Evolutionary conservation across 2,888 invertebrate genomes (phyloP).

Genomic region (Cynaeus angustus): DNA sequence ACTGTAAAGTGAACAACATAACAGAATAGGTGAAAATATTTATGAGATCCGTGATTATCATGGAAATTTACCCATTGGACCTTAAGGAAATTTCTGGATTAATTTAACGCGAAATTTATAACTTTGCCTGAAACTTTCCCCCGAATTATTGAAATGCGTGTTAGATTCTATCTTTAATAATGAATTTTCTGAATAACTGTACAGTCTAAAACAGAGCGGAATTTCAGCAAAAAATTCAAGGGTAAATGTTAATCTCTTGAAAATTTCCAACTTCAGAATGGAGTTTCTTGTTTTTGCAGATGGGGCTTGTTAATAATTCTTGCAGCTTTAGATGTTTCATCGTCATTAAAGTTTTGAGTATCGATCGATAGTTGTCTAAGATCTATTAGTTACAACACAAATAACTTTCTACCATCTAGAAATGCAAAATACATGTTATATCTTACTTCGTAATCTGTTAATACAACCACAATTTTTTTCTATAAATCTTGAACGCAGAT

Average conservation of each 20-base stretch:
- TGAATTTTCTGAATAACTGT: conserved; percentile 25
- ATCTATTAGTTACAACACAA: not conserved
- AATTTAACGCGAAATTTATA: conserved; percentile 11
- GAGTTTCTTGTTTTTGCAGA: not conserved
- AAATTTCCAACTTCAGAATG: conserved; percentile 3
- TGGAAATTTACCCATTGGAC: conserved; percentile 12
- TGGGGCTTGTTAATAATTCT: conserved; percentile 5
- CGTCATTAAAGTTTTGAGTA: not conserved
- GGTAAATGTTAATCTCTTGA: conserved; percentile 1
- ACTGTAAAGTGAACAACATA: conserved; percentile 33
- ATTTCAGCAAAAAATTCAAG: conserved; percentile 18
- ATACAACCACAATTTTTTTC: too few species aligned
- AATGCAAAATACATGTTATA: too few species aligned
- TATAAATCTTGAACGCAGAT: too few species aligned
- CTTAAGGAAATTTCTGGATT: conserved; percentile 12
- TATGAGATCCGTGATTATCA: conserved; percentile 19
- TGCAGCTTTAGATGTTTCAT: not conserved
- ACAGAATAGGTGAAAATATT: conserved; percentile 26
- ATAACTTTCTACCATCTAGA: too few species aligned
- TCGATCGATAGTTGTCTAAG: not conserved
- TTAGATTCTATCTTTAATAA: conserved; percentile 30
- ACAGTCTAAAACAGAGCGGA: not conserved
- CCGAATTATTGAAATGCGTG: conserved; percentile 33
- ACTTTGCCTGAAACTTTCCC: not conserved
- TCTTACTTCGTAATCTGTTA: too few species aligned